Base-by-base conservation (phyloP, 2,113 vertebrate species). In the Coryphaenoides rupestris region DNA sequence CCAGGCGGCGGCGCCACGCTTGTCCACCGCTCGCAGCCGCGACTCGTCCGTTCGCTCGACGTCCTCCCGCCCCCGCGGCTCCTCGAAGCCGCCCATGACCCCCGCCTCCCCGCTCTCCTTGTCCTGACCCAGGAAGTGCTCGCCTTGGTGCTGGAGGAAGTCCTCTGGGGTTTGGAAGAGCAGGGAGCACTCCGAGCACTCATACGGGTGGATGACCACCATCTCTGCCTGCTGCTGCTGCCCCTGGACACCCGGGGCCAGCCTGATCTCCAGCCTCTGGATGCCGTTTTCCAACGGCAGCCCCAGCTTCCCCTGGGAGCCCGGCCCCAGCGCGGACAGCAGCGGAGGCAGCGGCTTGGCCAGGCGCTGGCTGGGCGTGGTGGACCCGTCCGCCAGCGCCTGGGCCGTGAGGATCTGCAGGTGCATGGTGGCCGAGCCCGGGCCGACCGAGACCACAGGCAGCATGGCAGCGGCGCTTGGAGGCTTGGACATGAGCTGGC, bases 61-160 rank as follows among this genome's bases (percentile, higher is more conserved):
- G 0, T 84, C 89, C 62, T 40, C 89, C 76, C 63, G 85, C 80
- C 73, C 89, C 87, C 58, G 84, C 85, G 19, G 78, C 72, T 94
- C 94, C 63, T 94, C 93, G 0, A 93, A 90, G 16, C 85, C 80
- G 2, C 80, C 69, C 89, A 91, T 88, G 1, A 91, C 82, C 0
- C 88, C 87, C 0, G 85, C 80, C 1, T 91, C 92, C 0, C 84
- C 89, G 0, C 87, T 91, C 58, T 94, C 94, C 50, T 94, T 94
- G 68, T 95, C 92, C 55, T 93, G 92, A 10, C 85, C 89, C 60
- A 93, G 83, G 70, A 95, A 94, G 81, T 96, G 95, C 79, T 92
- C 90, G 2, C 93, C 94, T 70, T 96, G 95, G 81, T 96, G 95
- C 63, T 93, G 92, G 49, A 96, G 89, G 74, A 95, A 94, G 69